A percentile compares a stretch with the other conserved stretches of the same genome.
Conservation (phyloP, 2,888 invertebrate genomes). For the Ectemnius lituratus region DNA sequence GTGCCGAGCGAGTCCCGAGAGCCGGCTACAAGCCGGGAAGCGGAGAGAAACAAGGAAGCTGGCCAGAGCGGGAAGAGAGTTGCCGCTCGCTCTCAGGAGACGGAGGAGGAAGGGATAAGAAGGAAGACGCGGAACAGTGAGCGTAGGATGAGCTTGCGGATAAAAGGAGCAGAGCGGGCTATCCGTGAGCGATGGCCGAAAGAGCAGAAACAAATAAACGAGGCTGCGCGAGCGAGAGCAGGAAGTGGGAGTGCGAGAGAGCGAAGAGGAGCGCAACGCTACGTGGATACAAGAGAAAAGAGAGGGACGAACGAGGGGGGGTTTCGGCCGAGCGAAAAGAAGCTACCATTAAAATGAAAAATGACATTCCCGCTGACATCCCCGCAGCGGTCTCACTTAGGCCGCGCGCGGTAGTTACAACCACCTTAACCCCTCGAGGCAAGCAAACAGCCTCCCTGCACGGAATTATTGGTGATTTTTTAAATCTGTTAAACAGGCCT, state of each 20-base stretch:
- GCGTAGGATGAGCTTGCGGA: slow-evolving; percentile 41
- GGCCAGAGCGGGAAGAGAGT: slow-evolving; percentile 13
- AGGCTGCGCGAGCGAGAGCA: slow-evolving; percentile 18
- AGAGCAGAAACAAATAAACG: slow-evolving; percentile 42
- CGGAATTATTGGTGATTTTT: slow-evolving; percentile 75
- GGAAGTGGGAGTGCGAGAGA: slow-evolving; percentile 37
- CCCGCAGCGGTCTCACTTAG: slow-evolving; percentile 59
- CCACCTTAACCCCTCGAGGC: slow-evolving; percentile 60
- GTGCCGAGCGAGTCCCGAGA: slow-evolving; percentile 7
- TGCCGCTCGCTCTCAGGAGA: background rate
- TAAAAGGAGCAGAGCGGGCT: slow-evolving; percentile 43
- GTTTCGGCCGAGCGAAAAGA: slow-evolving; percentile 49
- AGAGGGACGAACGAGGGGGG: background rate
- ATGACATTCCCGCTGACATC: slow-evolving; percentile 75
- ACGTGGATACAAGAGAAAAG: background rate
- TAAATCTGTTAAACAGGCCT: slow-evolving; percentile 73
- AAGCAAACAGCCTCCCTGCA: slow-evolving; percentile 64
- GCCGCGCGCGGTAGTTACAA: slow-evolving; percentile 65
- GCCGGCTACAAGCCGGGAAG: slow-evolving; percentile 13
- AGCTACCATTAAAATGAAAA: slow-evolving; percentile 78
- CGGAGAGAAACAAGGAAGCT: slow-evolving; percentile 18
- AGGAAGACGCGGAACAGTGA: slow-evolving; percentile 27
- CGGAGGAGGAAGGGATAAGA: slow-evolving; percentile 26
- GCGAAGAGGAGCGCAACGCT: slow-evolving; percentile 15
- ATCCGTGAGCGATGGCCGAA: slow-evolving; percentile 19